These are phyloP conservation scores for Emydoidea blandingii DNA, from an alignment of 2,797 vertebrate species.

Conservation along the genomic window DNA sequence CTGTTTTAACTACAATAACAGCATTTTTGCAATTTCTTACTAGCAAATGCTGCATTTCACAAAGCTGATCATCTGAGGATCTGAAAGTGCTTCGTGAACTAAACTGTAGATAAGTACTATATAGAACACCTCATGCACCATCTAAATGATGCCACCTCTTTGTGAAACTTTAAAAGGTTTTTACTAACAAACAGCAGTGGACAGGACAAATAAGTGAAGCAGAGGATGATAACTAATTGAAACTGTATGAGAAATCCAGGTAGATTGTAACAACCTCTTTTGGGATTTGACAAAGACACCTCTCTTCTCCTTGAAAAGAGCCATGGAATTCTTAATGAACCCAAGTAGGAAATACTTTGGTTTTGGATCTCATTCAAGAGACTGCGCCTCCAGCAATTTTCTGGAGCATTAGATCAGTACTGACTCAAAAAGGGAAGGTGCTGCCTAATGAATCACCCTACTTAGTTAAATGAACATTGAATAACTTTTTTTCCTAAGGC, in stretches of 20 bases:
- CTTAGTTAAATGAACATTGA: neutral
- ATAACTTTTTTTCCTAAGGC: neutral
- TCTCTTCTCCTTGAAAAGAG: neutral
- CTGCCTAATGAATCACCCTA: neutral
- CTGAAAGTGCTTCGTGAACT: neutral
- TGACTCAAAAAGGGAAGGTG: neutral
- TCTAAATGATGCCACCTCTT: neutral
- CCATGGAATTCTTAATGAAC: neutral
- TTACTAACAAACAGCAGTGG: neutral
- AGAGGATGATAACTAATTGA: neutral
- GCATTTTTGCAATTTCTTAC: neutral
- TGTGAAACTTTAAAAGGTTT: neutral
- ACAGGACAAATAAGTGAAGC: neutral
- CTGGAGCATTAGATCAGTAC: neutral
- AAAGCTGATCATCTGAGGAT: neutral
- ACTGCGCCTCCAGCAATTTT: neutral
- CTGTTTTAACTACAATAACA: neutral
- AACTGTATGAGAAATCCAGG: neutral
- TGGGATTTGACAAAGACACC: neutral
- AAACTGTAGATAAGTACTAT: neutral
- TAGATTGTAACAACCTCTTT: neutral
- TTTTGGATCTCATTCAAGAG: neutral
- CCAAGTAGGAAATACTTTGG: neutral
- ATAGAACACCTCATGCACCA: neutral
- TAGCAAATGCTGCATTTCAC: neutral